Conservation (phyloP, 2,888 invertebrate genomes). For the Atethmia centrago region DNA sequence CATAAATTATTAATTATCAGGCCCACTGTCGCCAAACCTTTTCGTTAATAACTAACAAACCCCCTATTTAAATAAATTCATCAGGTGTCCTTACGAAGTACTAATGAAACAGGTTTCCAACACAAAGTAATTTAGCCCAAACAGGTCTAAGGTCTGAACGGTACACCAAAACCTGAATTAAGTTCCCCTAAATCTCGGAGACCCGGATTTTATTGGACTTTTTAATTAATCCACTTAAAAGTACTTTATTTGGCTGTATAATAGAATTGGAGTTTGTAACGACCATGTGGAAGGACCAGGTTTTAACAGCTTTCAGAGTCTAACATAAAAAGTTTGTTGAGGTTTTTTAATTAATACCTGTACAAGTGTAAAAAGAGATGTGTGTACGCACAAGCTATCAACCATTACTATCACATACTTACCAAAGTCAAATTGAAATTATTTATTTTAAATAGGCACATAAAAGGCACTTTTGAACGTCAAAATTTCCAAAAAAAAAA, state of each 20-base stretch:
- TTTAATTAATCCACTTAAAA: slow-evolving; percentile 69
- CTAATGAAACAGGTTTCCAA: slow-evolving; percentile 35
- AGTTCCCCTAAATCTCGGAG: slow-evolving; percentile 56
- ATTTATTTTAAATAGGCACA: too few species aligned
- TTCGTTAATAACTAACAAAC: slow-evolving; percentile 14
- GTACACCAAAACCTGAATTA: slow-evolving; percentile 39
- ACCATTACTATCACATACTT: too few species aligned
- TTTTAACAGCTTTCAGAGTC: not conserved
- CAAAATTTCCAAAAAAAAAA: too few species aligned
- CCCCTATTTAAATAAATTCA: slow-evolving; percentile 15
- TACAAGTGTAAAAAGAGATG: not conserved
- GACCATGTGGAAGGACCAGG: slow-evolving; percentile 22
- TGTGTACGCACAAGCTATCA: too few species aligned
- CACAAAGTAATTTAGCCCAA: slow-evolving; percentile 46
- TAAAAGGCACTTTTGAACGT: too few species aligned
- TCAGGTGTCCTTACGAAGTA: slow-evolving; percentile 15
- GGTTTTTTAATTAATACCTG: slow-evolving; percentile 10
- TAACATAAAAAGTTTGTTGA: slow-evolving; percentile 6
- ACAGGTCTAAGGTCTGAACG: slow-evolving; percentile 37
- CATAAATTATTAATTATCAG: not conserved
- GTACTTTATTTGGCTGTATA: slow-evolving; percentile 58
- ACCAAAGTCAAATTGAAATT: too few species aligned
- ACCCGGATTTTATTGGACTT: slow-evolving; percentile 64
- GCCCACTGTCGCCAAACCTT: not conserved
- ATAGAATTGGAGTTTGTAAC: slow-evolving; percentile 53